Conservation (phyloP, 2,888 invertebrate genomes). For the Villa cingulata region DNA sequence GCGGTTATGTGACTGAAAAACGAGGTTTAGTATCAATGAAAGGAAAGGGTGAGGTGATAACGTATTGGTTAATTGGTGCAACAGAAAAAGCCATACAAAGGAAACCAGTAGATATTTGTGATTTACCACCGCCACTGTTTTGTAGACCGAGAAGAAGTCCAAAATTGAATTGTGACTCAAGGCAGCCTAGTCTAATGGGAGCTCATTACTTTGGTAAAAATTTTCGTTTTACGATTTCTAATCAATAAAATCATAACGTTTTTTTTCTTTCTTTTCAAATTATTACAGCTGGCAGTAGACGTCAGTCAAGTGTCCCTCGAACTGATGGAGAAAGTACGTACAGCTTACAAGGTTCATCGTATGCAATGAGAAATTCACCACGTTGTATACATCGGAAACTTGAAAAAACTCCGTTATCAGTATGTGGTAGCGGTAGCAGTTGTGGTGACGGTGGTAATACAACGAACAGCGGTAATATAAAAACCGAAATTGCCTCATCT, state of each 20-base stretch:
- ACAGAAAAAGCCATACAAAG: slow-evolving; percentile 71
- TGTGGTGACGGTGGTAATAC: slow-evolving; percentile 23
- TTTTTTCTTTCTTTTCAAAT: background rate
- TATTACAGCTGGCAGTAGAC: slow-evolving; percentile 42
- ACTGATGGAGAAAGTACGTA: slow-evolving; percentile 43
- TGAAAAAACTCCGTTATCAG: slow-evolving; percentile 38
- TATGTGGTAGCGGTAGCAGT: slow-evolving; percentile 35
- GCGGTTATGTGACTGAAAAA: slow-evolving; percentile 70
- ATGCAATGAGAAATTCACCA: slow-evolving; percentile 32
- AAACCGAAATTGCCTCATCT: slow-evolving; percentile 21
- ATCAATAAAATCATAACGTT: background rate
- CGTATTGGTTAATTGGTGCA: slow-evolving; percentile 41
- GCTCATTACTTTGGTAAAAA: slow-evolving; percentile 36
- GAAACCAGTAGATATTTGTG: slow-evolving; percentile 55
- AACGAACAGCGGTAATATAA: slow-evolving; percentile 11
- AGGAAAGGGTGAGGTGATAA: slow-evolving; percentile 57
- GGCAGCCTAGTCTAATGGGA: slow-evolving; percentile 62
- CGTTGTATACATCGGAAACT: slow-evolving; percentile 30
- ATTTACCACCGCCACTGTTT: slow-evolving; percentile 66
- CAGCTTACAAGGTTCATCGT: slow-evolving; percentile 39
- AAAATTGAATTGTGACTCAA: slow-evolving; percentile 58
- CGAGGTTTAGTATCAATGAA: slow-evolving; percentile 74
- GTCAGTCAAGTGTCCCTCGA: slow-evolving; percentile 52
- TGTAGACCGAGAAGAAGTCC: slow-evolving; percentile 71
- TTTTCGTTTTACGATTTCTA: background rate